phyloP scores from a whole-genome alignment of 2,113 vertebrate genomes.

The Pogona vitticeps region DNA sequence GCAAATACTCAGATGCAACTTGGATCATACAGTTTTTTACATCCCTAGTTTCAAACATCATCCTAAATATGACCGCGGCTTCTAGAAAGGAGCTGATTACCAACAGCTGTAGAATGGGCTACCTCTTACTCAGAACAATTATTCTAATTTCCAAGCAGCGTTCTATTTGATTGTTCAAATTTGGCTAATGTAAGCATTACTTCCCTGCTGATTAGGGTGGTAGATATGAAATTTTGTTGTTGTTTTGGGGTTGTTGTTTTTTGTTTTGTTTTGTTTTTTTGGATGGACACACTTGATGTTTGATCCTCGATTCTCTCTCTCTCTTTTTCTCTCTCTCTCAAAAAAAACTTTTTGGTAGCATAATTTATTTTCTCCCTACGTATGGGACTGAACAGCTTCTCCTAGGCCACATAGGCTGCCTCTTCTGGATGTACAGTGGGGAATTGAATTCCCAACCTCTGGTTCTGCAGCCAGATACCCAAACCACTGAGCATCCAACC shows the following conservation, averaged over 20 bases:
- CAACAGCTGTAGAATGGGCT: neutral
- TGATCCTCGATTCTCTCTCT: neutral
- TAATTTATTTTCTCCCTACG: conserved; percentile 2
- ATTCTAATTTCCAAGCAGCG: neutral
- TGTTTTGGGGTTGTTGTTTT: neutral
- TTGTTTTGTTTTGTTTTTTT: neutral
- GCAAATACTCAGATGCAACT: too few species aligned
- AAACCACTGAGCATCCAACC: too few species aligned
- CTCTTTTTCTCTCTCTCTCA: too few species aligned
- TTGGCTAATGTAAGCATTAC: neutral
- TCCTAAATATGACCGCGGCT: neutral
- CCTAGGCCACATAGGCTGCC: too few species aligned
- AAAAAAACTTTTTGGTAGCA: neutral
- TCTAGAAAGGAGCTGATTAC: neutral
- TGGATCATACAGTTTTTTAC: too few species aligned
- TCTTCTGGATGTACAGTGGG: too few species aligned
- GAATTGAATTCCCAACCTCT: too few species aligned
- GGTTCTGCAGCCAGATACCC: too few species aligned
- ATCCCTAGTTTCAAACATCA: neutral
- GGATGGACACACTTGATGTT: neutral
- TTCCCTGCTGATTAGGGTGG: neutral
- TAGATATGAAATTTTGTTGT: neutral
- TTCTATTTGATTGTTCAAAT: conserved; percentile 3
- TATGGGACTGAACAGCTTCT: neutral
- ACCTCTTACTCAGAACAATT: neutral